Conservation (phyloP, 2,888 invertebrate genomes). For the Cosmorhoe ocellata region DNA sequence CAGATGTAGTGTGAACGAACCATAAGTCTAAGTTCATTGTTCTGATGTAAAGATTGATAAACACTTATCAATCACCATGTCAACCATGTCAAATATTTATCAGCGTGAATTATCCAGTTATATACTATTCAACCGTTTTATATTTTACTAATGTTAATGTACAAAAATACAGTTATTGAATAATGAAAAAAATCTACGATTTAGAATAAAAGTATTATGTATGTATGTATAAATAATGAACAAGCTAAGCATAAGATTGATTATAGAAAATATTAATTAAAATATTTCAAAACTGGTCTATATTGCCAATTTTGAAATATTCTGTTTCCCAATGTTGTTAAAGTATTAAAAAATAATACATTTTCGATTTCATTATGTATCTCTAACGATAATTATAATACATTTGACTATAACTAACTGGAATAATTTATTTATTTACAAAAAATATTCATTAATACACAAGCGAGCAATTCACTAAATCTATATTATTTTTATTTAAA, state of each 20-base stretch:
- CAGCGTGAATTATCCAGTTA: too few relatives aligned
- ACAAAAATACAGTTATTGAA: not conserved
- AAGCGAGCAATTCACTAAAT: constrained; percentile 47
- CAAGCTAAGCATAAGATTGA: constrained; percentile 12
- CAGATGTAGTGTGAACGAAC: too few relatives aligned
- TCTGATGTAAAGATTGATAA: too few relatives aligned
- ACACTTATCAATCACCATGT: too few relatives aligned
- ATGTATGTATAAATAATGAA: constrained; percentile 14
- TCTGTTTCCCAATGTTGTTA: not conserved
- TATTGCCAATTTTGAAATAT: constrained; percentile 7
- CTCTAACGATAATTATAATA: constrained; percentile 74
- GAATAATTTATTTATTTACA: constrained; percentile 77
- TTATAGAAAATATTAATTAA: not conserved
- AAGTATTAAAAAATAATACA: constrained; percentile 56
- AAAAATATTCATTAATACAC: constrained; percentile 57
- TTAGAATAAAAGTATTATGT: not conserved
- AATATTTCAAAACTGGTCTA: constrained; percentile 6
- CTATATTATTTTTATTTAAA: constrained; percentile 29
- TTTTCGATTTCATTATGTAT: constrained; percentile 50
- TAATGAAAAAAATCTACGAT: not conserved
- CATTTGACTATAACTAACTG: constrained; percentile 75
- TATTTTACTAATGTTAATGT: too few relatives aligned
- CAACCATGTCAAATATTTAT: too few relatives aligned
- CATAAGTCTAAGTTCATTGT: too few relatives aligned
- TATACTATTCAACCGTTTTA: too few relatives aligned